These are phyloP conservation scores for Venustaconcha ellipsiformis DNA, from an alignment of 1,140 invertebrate species.

Conservation along the genomic window DNA sequence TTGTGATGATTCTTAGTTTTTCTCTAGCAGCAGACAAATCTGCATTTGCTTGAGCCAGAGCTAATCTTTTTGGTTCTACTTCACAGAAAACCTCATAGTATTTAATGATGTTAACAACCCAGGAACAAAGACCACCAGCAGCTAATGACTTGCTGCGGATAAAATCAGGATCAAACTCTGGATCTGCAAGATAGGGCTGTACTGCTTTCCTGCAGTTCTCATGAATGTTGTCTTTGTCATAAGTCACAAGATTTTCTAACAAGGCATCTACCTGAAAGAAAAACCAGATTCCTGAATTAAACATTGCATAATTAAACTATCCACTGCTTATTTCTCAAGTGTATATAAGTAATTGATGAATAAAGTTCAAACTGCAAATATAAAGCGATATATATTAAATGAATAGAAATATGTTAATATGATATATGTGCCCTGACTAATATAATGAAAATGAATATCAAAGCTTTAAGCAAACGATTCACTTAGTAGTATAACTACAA, in stretches of 20 bases:
- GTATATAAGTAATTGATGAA: no score
- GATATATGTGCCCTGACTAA: no score
- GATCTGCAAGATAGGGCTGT: slow-evolving; percentile 84
- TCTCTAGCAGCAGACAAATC: slow-evolving; percentile 89
- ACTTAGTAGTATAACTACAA: no score
- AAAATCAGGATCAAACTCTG: slow-evolving; percentile 92
- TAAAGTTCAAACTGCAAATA: no score
- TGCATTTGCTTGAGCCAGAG: slow-evolving; percentile 88
- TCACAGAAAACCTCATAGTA: slow-evolving; percentile 96
- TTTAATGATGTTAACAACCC: slow-evolving; percentile 91
- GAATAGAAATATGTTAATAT: no score
- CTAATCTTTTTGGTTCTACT: slow-evolving; percentile 93
- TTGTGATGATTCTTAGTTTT: slow-evolving; percentile 84
- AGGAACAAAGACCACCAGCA: slow-evolving; percentile 91
- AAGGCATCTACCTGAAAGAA: slow-evolving; percentile 79
- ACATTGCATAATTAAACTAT: no score
- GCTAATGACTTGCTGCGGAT: slow-evolving; percentile 89
- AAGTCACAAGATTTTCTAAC: slow-evolving; percentile 84
- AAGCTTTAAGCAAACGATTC: no score
- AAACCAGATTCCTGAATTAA: no score
- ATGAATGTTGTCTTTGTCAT: slow-evolving; percentile 95
- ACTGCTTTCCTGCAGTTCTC: slow-evolving; percentile 91
- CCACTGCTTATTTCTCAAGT: no score
- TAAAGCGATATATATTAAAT: no score
- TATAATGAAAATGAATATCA: no score